These are phyloP conservation scores for Musca domestica DNA, from an alignment of 1,140 invertebrate genomes.

Conservation along the genomic window DNA sequence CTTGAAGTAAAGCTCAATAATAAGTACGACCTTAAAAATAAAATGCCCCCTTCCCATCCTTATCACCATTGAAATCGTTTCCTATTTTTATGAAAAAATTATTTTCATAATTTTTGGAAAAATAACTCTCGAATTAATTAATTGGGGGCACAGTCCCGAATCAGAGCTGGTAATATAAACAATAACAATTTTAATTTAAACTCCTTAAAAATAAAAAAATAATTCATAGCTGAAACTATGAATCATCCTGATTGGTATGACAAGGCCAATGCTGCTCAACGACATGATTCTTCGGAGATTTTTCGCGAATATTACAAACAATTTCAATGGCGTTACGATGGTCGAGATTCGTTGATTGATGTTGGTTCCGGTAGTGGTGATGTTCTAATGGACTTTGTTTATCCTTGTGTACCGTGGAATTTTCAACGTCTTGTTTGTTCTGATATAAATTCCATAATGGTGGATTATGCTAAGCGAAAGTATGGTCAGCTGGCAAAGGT, in stretches of 20 bases:
- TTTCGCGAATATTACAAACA: slow-evolving; percentile 63
- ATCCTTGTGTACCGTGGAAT: slow-evolving; percentile 61
- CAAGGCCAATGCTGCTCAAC: slow-evolving; percentile 64
- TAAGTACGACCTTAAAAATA: too few species aligned
- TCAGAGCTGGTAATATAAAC: too few species aligned
- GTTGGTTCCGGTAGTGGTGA: slow-evolving; percentile 79
- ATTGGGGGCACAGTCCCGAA: too few species aligned
- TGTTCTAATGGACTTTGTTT: slow-evolving; percentile 67
- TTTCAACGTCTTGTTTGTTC: slow-evolving; percentile 59
- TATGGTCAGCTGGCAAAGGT: slow-evolving; percentile 51
- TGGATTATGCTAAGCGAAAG: slow-evolving; percentile 63
- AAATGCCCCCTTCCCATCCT: too few species aligned
- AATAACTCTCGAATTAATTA: too few species aligned
- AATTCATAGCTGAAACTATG: too few species aligned
- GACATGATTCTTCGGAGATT: slow-evolving; percentile 64
- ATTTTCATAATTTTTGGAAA: too few species aligned
- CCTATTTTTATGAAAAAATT: too few species aligned
- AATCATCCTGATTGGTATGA: slow-evolving; percentile 48
- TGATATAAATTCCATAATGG: slow-evolving; percentile 71
- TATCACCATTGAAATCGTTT: too few species aligned
- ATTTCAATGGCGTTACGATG: slow-evolving; percentile 61
- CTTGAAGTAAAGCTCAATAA: too few species aligned
- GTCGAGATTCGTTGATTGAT: slow-evolving; percentile 65
- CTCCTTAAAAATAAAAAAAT: too few species aligned
- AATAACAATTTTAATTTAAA: too few species aligned